Evolutionary conservation across 2,797 vertebrate species (phyloP), one percentile per base, ranked within the genome.

Genomic region (Emys orbicularis): DNA sequence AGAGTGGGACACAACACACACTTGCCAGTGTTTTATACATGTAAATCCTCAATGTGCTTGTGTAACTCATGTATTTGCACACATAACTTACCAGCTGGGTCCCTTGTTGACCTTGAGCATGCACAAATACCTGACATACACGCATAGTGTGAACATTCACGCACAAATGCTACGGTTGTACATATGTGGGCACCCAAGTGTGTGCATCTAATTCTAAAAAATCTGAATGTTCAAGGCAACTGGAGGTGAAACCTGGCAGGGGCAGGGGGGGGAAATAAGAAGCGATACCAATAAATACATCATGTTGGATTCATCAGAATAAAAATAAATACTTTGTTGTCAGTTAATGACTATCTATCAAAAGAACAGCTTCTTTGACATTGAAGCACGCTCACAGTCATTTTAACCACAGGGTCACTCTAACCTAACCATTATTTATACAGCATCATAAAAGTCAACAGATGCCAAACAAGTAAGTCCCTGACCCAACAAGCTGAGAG

Each of bases 401-500:
- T 86, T 47, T 72, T 81, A 50, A 65, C 49, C 12, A 13, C 19
- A 3, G 1, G n/a, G 44, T 8, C 50, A 3, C 47, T 44, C 0
- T 1, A 52, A 16, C 18, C 8, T 12, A 25, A 47, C n/a, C 11
- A 4, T 21, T 50, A 41, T 10, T 74, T 23, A 1, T 27, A 1
- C 13, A 2, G 1, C 44, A 49, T 49, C 74, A 77, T 44, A 77
- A 25, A 61, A n/a, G 25, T 2, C 21, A 31, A 7, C 0, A 5
- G 68, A 13, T 31, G 84, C 19, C 8, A 86, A 74, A 31, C 44
- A 77, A 29, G 47, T 37, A 72, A 34, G 44, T 31, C 34, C 53
- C 65, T 57, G 54, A 29, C 41, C 50, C 0, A 0, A 9, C 19
- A 81, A 1, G 4, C 7, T 79, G 6, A 0, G 10, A 52, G 27